Base-by-base conservation (phyloP, 37 sponge, comb jelly and placozoan species). In the Spongilla lacustris region DNA sequence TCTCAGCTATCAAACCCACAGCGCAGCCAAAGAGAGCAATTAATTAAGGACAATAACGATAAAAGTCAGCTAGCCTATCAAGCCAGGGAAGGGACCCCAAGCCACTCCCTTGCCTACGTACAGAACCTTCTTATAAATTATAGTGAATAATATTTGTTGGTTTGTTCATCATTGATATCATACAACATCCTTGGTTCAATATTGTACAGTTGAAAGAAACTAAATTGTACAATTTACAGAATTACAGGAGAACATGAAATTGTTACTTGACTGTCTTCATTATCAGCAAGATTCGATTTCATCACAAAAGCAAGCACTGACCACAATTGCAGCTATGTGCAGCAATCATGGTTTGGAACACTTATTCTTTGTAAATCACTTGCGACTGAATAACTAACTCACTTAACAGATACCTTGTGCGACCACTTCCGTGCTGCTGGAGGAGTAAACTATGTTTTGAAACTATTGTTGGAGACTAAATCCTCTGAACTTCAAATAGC, bases 321-420 rank as follows among this genome's bases (percentile, higher is more conserved):
- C 80, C 66, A 87, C 88, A 48, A 74, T 92, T n/a, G 88, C 92
- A 17, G 41, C 88, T 28, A 92, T 92, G 92, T 92, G 87, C 36
- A 66, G 48, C 29, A 46, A 81, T 13, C 58, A 58, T 14, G 58
- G 58, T 58, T 58, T 1, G 12, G 58, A 46, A 46, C 46, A 58
- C 58, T 17, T 58, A 1, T 17, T 19, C 58, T 24, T 50, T 71
- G 48, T 35, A 69, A 12, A 28, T 5, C 25, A 30, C 33, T 24
- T 37, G 37, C 4, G 0, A 34, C 11, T 70, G 41, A 41, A 2
- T 70, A 24, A 34, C 5, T 33, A 34, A 24, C 29, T 11, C 71
- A 17, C 50, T 27, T 23, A 23, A 1, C 50, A 80, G 73, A 36
- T 26, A 25, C 71, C 2, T n/a, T 72, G 22, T 29, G 74, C 11